Evolutionary conservation across 2,113 vertebrate species (phyloP).

Genomic region (human (Homo sapiens)): DNA sequence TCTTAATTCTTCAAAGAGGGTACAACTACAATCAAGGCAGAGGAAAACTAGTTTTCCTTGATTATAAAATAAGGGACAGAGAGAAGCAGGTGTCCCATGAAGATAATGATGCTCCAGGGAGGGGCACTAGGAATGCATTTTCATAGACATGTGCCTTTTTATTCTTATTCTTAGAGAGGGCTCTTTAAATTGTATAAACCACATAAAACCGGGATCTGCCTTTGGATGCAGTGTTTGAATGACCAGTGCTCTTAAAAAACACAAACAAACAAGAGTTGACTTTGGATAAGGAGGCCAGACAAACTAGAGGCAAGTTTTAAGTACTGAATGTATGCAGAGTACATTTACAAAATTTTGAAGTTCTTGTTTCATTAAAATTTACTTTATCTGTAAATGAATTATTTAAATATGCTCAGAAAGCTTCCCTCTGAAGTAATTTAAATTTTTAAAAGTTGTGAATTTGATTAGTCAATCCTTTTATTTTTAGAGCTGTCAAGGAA

Average conservation of each 20-base stretch:
- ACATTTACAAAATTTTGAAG: neutral
- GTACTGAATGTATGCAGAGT: neutral
- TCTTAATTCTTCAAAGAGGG: neutral
- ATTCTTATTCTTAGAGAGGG: neutral
- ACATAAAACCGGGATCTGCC: neutral
- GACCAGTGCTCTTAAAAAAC: neutral
- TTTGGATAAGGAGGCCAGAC: neutral
- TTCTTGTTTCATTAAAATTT: constrained; percentile 24
- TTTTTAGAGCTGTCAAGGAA: neutral
- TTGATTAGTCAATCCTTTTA: neutral
- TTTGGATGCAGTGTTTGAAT: neutral
- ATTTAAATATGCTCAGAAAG: neutral
- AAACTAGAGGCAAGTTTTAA: neutral
- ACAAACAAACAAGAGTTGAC: neutral
- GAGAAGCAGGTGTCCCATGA: neutral
- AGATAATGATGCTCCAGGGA: neutral
- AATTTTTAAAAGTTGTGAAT: neutral
- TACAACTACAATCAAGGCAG: neutral
- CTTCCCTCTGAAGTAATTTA: neutral
- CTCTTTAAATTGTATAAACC: neutral
- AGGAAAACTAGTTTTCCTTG: neutral
- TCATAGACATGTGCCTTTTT: neutral
- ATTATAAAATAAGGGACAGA: neutral
- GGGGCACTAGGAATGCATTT: neutral
- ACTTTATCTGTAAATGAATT: neutral